These are phyloP conservation scores for Sitta carolinensis DNA, from an alignment of 2,797 vertebrate species.

Conservation along the genomic window DNA sequence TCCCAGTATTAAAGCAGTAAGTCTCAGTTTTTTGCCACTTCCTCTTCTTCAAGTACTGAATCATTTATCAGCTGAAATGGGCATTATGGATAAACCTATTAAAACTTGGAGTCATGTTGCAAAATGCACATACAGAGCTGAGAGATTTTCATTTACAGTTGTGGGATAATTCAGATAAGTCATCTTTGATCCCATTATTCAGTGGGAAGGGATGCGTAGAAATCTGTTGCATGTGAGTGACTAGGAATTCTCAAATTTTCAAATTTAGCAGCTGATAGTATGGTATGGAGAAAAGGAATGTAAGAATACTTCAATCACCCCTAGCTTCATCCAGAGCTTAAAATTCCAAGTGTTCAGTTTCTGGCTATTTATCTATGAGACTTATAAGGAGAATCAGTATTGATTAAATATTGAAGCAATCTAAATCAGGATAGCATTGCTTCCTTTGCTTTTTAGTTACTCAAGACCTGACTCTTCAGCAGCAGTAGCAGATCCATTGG, in stretches of 20 bases:
- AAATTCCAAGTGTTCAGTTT: not conserved
- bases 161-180: not conserved
- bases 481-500: not conserved
- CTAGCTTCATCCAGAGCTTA: not conserved
- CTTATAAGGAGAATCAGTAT: not conserved
- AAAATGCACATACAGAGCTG: not conserved
- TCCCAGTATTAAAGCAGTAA: not conserved
- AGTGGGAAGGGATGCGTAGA: not conserved
- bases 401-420: not conserved
- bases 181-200: not conserved
- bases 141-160: not conserved
- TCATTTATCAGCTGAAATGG: not conserved
- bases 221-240: rapidly evolving
- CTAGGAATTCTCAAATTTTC: not conserved
- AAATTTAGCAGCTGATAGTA: not conserved
- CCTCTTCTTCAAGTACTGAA: not conserved
- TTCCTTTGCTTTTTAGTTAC: not conserved
- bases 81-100: not conserved
- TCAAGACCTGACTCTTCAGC: not conserved
- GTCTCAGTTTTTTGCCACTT: not conserved
- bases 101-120: not conserved
- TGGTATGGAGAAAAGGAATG: not conserved
- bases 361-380: not conserved
- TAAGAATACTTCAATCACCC: not conserved
- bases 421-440: not conserved